Conservation (phyloP, 2,797 vertebrate genomes). For the Allobates femoralis region DNA sequence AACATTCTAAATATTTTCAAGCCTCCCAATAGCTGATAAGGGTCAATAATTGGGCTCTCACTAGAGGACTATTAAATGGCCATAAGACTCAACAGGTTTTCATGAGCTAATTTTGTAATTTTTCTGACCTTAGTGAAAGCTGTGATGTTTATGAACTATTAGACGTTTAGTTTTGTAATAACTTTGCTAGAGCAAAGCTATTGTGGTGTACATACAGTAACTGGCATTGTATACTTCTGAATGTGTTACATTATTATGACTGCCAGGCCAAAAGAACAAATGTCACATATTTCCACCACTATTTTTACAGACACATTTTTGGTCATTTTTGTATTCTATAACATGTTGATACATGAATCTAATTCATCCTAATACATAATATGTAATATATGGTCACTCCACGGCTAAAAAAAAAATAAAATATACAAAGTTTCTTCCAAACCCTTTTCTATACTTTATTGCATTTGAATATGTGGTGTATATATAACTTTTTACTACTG, state of each 20-base stretch:
- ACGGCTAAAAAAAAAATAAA: neutral
- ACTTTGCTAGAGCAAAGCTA: neutral
- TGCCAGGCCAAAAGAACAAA: neutral
- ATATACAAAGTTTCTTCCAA: neutral
- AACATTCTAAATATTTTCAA: neutral
- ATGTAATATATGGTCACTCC: constrained; percentile 17
- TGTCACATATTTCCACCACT: neutral
- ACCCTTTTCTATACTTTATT: constrained; percentile 39
- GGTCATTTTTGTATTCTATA: constrained; percentile 7
- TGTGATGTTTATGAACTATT: neutral
- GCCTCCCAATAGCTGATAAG: neutral
- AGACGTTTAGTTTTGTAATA: neutral
- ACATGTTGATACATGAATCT: constrained; percentile 9
- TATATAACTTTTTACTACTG: constrained; percentile 1
- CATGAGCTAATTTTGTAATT: neutral
- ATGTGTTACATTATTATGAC: constrained; percentile 1
- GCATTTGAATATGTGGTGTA: constrained; percentile 14
- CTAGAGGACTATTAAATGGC: neutral
- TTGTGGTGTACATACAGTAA: neutral
- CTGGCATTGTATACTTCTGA: neutral
- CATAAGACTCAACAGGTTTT: neutral
- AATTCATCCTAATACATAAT: neutral
- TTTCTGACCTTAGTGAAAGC: neutral
- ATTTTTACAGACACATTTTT: constrained; percentile 14
- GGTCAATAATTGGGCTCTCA: neutral